phyloP scores from a whole-genome alignment of 2,113 vertebrate species.

The Hippoglossus stenolepis region DNA sequence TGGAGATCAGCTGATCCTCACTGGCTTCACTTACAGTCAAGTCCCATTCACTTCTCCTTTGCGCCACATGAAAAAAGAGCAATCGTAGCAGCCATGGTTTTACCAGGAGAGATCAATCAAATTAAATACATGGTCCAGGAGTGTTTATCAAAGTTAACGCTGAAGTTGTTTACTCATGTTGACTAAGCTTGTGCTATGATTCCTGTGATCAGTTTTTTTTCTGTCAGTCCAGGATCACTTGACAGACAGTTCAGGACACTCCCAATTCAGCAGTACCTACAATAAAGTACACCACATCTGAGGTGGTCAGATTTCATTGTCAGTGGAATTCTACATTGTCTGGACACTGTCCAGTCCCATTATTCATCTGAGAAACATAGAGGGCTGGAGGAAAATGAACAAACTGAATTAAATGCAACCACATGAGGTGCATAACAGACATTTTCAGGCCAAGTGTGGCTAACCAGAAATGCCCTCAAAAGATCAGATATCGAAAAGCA shows the following conservation, averaged over 20 bases:
- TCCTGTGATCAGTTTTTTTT: conserved; percentile 3
- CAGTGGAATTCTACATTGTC: conserved; percentile 32
- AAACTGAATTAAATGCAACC: conserved; percentile 54
- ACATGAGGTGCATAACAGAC: conserved; percentile 39
- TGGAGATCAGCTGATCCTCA: conserved; percentile 72
- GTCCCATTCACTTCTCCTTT: conserved; percentile 36
- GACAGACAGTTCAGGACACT: conserved; percentile 33
- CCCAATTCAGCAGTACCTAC: conserved; percentile 11
- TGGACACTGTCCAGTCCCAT: conserved; percentile 57
- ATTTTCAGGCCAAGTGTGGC: conserved; percentile 38
- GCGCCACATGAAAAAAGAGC: conserved; percentile 30
- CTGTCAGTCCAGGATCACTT: conserved; percentile 12
- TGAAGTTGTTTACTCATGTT: conserved; percentile 10
- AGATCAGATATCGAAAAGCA: conserved; percentile 35
- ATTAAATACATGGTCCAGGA: conserved; percentile 7
- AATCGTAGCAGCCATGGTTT: conserved; percentile 31
- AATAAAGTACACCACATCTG: conserved; percentile 51
- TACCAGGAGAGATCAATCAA: conserved; percentile 26
- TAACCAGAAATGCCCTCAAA: conserved; percentile 31
- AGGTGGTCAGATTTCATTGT: conserved; percentile 41
- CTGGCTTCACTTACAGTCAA: conserved; percentile 54
- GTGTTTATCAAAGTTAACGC: conserved; percentile 8
- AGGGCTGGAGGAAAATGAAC: conserved; percentile 49
- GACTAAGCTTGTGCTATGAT: conserved; percentile 11
- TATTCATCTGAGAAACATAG: conserved; percentile 58